These are phyloP conservation scores for Heteromormyrus szaboi DNA, from an alignment of 2,797 vertebrate genomes.

Conservation along the genomic window DNA sequence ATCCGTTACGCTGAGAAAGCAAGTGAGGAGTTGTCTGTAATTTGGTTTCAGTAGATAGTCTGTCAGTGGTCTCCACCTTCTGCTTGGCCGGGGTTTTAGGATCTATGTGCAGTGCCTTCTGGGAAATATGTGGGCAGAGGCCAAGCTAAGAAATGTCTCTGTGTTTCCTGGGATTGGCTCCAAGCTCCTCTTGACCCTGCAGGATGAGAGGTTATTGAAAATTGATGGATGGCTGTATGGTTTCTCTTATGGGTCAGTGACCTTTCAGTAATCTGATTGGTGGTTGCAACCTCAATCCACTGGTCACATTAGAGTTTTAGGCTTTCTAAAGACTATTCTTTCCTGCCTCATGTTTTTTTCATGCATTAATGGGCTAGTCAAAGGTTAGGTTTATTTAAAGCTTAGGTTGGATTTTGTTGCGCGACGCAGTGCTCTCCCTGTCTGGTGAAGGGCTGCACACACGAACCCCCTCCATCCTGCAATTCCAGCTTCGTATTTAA, in stretches of 20 bases:
- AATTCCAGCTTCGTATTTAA: not conserved
- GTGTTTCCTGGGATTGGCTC: not conserved
- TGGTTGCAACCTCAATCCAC: not conserved
- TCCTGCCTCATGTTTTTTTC: not conserved
- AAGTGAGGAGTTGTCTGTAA: not conserved
- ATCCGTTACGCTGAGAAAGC: not conserved
- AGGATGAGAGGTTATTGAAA: not conserved
- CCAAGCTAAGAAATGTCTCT: not conserved
- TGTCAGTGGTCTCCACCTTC: not conserved
- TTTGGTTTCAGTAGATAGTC: not conserved
- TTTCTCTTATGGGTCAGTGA: not conserved
- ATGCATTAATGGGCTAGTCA: not conserved
- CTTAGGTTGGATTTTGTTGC: not conserved
- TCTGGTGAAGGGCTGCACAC: not conserved
- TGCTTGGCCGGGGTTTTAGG: not conserved
- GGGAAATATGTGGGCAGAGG: not conserved
- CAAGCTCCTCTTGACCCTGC: not conserved
- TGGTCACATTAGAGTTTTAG: not conserved
- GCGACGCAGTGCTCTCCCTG: not conserved
- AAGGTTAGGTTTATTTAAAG: slow-evolving; percentile 6
- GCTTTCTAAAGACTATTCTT: not conserved
- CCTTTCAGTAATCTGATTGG: not conserved
- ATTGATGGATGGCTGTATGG: not conserved
- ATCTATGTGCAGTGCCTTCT: not conserved
- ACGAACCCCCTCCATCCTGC: not conserved